Evolutionary conservation across 2,888 invertebrate species (phyloP).

Genomic region (Uropetala carovei): DNA sequence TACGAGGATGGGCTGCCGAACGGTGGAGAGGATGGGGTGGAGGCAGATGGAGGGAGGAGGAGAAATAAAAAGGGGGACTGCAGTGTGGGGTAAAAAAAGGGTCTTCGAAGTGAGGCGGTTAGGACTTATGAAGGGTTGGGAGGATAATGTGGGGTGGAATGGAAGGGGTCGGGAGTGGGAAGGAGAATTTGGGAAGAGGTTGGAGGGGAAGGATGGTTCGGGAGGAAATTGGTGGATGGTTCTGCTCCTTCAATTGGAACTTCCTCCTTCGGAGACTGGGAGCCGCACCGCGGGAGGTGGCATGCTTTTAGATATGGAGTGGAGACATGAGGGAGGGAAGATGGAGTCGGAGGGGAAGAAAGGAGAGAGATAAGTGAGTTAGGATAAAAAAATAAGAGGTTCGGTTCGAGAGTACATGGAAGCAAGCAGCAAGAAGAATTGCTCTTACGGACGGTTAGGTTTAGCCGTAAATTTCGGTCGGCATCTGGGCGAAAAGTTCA

Average conservation of each 20-base stretch:
- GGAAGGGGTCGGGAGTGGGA: neutral
- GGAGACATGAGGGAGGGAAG: conserved; percentile 26
- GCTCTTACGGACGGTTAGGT: too few relatives aligned
- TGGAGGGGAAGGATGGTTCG: conserved; percentile 4
- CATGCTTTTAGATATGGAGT: conserved; percentile 17
- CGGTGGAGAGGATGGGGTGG: neutral
- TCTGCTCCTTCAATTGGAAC: conserved; percentile 62
- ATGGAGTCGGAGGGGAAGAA: neutral
- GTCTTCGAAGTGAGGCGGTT: neutral
- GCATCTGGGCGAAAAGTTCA: too few relatives aligned
- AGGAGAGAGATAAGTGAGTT: too few relatives aligned
- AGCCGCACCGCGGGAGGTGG: conserved; percentile 39
- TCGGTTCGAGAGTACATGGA: too few relatives aligned
- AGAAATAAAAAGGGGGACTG: neutral
- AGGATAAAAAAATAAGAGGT: too few relatives aligned
- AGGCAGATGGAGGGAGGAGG: neutral
- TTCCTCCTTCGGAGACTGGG: conserved; percentile 48
- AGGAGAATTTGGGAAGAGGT: neutral
- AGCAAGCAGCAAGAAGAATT: too few relatives aligned
- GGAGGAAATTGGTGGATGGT: conserved; percentile 63
- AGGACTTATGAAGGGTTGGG: neutral
- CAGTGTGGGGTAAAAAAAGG: neutral
- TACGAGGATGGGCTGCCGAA: conserved; percentile 10
- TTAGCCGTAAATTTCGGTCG: too few relatives aligned
- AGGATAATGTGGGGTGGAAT: conserved; percentile 22